Conservation (phyloP, 2,797 vertebrate species). For the Uromys caudimaculatus region DNA sequence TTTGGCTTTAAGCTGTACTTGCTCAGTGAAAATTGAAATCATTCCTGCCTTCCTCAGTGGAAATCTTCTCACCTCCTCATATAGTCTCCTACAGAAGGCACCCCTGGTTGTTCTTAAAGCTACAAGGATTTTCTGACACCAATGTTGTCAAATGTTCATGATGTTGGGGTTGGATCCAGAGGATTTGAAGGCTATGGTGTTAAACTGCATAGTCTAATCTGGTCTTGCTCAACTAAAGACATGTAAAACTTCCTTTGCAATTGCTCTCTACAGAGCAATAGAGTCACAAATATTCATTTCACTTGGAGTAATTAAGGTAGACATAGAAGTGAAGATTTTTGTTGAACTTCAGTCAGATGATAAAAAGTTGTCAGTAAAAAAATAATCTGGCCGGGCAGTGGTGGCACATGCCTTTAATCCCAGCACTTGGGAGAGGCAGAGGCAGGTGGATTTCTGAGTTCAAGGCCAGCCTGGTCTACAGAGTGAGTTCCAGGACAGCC, state of each 20-base stretch:
- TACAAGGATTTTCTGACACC: background rate
- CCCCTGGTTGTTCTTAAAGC: constrained; percentile 33
- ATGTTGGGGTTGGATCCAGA: too few relatives aligned
- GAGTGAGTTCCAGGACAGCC: too few relatives aligned
- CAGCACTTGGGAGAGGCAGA: too few relatives aligned
- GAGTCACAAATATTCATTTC: background rate
- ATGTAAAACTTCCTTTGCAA: background rate
- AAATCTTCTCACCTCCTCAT: constrained; percentile 5
- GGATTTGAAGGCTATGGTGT: background rate
- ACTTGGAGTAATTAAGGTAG: background rate
- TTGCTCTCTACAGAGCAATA: too few relatives aligned
- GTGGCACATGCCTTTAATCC: too few relatives aligned
- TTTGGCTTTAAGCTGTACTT: background rate
- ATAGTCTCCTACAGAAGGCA: constrained; percentile 13
- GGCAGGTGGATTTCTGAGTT: too few relatives aligned
- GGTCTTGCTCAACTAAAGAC: background rate
- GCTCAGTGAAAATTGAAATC: background rate
- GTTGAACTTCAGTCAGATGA: background rate
- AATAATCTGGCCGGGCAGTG: too few relatives aligned
- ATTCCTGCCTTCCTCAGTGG: background rate
- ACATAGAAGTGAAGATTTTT: background rate
- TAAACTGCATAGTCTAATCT: background rate
- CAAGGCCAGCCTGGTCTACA: too few relatives aligned
- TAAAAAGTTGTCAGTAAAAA: background rate
- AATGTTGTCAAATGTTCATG: background rate